Percentiles rank a stretch among this genome's conserved stretches.
phyloP scores from a whole-genome alignment of 2,113 vertebrate genomes.

The Blennius ocellaris region DNA sequence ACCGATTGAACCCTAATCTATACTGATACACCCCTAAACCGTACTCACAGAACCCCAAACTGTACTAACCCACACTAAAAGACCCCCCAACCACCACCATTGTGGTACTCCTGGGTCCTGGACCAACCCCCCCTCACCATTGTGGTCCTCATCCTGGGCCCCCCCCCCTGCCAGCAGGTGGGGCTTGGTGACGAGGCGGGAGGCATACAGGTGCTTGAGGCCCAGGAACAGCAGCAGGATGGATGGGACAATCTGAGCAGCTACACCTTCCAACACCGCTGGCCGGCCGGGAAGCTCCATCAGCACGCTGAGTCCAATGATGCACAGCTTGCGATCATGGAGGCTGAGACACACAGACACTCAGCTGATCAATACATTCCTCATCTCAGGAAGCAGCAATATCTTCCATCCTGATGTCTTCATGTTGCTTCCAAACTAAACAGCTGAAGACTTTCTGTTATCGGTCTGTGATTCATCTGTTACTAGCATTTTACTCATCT shows the following conservation, averaged over 20 bases:
- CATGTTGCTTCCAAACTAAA: too few species aligned
- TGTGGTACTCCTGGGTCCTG: too few species aligned
- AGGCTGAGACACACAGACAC: constrained; percentile 79
- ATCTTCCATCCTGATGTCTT: too few species aligned
- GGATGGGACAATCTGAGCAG: constrained; percentile 92
- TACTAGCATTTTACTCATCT: too few species aligned
- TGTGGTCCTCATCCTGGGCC: constrained; percentile 89
- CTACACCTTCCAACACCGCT: constrained; percentile 87
- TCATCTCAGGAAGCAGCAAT: neutral
- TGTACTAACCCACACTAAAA: too few species aligned
- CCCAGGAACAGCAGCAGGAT: constrained; percentile 96
- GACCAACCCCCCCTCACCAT: constrained; percentile 81
- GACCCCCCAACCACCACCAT: too few species aligned
- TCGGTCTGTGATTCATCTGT: too few species aligned
- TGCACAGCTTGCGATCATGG: constrained; percentile 98
- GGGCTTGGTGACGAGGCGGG: constrained; percentile 86
- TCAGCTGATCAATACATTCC: too few species aligned
- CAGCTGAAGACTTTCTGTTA: too few species aligned
- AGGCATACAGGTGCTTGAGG: constrained; percentile 93
- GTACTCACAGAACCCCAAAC: too few species aligned
- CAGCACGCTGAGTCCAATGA: constrained; percentile 95
- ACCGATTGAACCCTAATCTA: too few species aligned
- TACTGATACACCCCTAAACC: too few species aligned
- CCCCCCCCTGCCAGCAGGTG: constrained; percentile 82
- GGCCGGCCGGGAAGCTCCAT: constrained; percentile 92